Base-by-base conservation (phyloP, 2,113 vertebrate species). In the Gambusia holbrooki region DNA sequence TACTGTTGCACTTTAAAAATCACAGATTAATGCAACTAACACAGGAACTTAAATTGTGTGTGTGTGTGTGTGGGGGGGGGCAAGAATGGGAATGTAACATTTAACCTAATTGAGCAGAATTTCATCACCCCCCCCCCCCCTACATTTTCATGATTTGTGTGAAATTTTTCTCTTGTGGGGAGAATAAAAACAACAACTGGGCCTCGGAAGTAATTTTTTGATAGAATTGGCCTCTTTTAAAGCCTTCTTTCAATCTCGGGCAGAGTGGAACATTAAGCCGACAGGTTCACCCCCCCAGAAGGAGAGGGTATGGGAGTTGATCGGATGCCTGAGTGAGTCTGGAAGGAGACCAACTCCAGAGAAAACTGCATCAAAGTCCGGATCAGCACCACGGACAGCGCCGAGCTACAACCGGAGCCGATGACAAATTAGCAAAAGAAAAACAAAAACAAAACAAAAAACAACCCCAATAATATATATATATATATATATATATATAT, bases 321-420 rank as follows among this genome's bases (percentile, higher is more conserved):
- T 58, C 51, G 25, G 25, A 58, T 25, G 9, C 8, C 22, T 58
- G 51, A 58, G 61, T 62, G 15, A 71, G 37, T 0, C 71, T 76
- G 75, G 66, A 74, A 33, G 54, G 30, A 1, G 58, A 73, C 28
- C 65, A 71, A 62, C 65, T 51, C 54, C 62, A 69, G 5, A 12
- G 35, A 62, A 12, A 65, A 32, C 22, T 25, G 29, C 69, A 1
- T 62, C 67, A 60, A 74, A 76, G 32, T 27, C 62, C 14, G n/a
- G 76, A 82, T 80, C 83, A 88, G 81, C 73, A 88, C 86, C 81
- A 81, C 3, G 86, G 86, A 86, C 62, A 86, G 81, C 67, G 73
- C 74, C 60, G 15, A 40, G 1, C 28, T 1, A 40, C 65, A 10
- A 6, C 33, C 60, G 30, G 30, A 30, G 37, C 9, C 1, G 25